Evolutionary conservation across 2,113 vertebrate genomes (phyloP).

Genomic region (Podarcis cretensis): DNA sequence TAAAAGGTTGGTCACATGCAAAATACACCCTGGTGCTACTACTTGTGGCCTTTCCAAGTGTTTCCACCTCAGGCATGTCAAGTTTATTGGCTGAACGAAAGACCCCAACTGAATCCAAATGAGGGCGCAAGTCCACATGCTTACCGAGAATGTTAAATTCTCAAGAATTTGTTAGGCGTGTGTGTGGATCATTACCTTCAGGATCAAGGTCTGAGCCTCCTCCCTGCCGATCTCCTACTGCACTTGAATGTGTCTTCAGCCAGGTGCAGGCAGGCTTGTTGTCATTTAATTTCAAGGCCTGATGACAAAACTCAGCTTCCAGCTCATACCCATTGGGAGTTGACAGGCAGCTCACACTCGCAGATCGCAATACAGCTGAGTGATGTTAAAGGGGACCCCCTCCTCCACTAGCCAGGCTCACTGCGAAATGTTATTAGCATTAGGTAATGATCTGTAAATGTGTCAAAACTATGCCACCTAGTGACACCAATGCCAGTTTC

Average conservation of each 20-base stretch:
- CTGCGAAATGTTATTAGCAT: constrained; percentile 72
- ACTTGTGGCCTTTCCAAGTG: background rate
- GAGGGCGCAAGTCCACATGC: background rate
- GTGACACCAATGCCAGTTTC: constrained; percentile 74
- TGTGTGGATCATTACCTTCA: background rate
- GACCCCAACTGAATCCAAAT: background rate
- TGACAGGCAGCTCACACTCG: constrained; percentile 54
- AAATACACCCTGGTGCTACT: background rate
- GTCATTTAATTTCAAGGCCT: constrained; percentile 61
- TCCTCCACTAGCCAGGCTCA: constrained; percentile 48
- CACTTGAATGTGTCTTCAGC: constrained; percentile 6
- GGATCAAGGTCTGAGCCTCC: accelerated
- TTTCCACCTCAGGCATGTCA: background rate
- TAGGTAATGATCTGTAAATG: constrained; percentile 80
- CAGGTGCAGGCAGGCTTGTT: constrained; percentile 15
- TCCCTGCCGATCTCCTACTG: background rate
- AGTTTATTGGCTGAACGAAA: background rate
- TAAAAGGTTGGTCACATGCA: no score
- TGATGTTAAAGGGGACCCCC: constrained; percentile 45
- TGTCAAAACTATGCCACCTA: constrained; percentile 85
- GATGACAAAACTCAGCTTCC: constrained; percentile 66
- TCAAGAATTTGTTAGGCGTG: background rate
- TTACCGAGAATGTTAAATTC: background rate
- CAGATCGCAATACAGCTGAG: constrained; percentile 64
- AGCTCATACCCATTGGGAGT: constrained; percentile 43